Conservation (phyloP, 2,113 vertebrate species). For the Gavia stellata region DNA sequence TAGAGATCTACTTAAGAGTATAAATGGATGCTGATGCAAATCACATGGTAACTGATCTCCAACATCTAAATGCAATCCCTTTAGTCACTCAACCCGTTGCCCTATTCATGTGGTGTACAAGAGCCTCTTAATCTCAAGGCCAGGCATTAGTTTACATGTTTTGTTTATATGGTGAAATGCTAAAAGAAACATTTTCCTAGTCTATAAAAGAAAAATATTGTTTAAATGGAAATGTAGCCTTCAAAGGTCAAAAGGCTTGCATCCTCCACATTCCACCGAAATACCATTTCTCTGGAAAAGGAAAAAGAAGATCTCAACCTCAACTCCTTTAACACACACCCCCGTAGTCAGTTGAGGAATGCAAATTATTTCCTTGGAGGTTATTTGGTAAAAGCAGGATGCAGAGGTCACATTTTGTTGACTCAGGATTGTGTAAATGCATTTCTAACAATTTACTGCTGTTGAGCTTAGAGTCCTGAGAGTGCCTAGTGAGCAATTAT, state of each 20-base stretch:
- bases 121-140: background rate
- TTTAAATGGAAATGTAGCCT: background rate
- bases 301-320: background rate
- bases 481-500: background rate
- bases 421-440: background rate
- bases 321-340: background rate
- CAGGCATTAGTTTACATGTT: background rate
- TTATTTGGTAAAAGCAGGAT: background rate
- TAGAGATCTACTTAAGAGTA: background rate
- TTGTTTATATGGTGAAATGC: background rate
- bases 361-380: constrained; percentile 36
- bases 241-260: background rate
- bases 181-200: background rate
- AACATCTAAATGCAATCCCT: background rate
- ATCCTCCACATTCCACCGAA: constrained; percentile 8
- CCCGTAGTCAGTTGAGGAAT: background rate
- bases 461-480: background rate
- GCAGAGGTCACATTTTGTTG: background rate
- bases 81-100: background rate
- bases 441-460: background rate
- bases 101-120: background rate
- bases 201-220: background rate
- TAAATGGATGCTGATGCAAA: background rate
- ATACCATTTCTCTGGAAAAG: background rate
- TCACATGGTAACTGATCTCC: background rate